Evolutionary conservation across 30 jellyfish, hydroid and myxozoan species (phyloP), one percentile per base, ranked within the genome.

Genomic region (Catostylus mosaicus): DNA sequence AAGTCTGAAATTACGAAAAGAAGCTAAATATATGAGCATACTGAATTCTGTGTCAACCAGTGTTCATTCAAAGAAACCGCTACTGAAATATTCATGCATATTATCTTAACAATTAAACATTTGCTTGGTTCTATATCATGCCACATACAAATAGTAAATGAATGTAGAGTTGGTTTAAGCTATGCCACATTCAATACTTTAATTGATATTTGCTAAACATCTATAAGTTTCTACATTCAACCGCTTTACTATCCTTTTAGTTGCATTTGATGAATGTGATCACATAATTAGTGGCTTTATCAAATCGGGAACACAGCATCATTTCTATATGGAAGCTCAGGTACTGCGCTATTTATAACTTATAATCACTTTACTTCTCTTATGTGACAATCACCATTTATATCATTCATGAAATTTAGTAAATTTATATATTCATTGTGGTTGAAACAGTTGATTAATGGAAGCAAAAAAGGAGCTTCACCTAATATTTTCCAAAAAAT

Each of bases 311-410:
- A 23, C 87, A 6, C 86, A 70, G 75, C 86, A 83, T 35, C 93
- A 83, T 38, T 69, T 83, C 45, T 71, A 83, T 64, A 83, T 83
- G 45, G 93, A 83, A 66, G 87, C 93, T 3, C 86, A 51, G 86
- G 93, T 83, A 43, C 18, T 59, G 11, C 27, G 23, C 63, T 9
- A 4, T 3, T 48, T 4, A n/a, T n/a, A n/a, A n/a, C n/a, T n/a
- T n/a, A n/a, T n/a, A n/a, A n/a, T n/a, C n/a, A n/a, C n/a, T n/a
- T n/a, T n/a, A n/a, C n/a, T n/a, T n/a, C n/a, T n/a, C n/a, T n/a
- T n/a, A n/a, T n/a, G n/a, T n/a, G n/a, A n/a, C n/a, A n/a, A n/a
- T n/a, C n/a, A n/a, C n/a, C n/a, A n/a, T n/a, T n/a, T n/a, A n/a
- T n/a, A n/a, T n/a, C n/a, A n/a, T n/a, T n/a, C n/a, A n/a, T n/a